phyloP scores from a whole-genome alignment of 2,888 invertebrate species.

The Gasteruption jaculator region DNA sequence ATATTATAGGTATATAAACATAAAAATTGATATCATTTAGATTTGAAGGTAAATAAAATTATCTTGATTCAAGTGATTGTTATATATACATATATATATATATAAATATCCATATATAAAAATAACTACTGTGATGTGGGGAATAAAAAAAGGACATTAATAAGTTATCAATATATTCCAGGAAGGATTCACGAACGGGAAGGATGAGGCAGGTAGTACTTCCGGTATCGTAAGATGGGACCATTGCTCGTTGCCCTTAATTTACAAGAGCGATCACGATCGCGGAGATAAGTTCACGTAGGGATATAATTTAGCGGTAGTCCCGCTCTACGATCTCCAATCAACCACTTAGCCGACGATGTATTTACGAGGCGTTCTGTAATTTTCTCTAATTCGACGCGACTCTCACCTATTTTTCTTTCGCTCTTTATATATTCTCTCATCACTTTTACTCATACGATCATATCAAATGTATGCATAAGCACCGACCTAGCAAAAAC shows the following conservation, averaged over 20 bases:
- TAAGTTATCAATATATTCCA: no score
- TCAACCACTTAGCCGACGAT: conserved; percentile 51
- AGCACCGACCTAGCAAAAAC: no score
- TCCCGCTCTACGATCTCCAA: conserved; percentile 47
- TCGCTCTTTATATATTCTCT: conserved; percentile 3
- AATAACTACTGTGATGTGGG: no score
- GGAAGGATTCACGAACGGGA: no score
- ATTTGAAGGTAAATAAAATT: no score
- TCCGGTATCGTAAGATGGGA: background rate
- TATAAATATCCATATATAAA: no score
- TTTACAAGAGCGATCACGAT: conserved; percentile 41
- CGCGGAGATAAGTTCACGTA: conserved; percentile 34
- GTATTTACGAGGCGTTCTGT: conserved; percentile 52
- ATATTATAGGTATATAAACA: background rate
- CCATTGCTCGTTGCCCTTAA: conserved; percentile 25
- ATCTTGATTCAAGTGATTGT: conserved; percentile 4
- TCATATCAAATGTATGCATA: no score
- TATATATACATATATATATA: conserved; percentile 11
- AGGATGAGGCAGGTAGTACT: no score
- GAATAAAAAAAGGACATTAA: no score
- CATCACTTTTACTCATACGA: conserved; percentile 9
- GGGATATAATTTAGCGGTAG: conserved; percentile 52
- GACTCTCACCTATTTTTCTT: conserved; percentile 24
- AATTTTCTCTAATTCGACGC: conserved; percentile 50
- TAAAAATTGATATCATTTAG: background rate